Conservation (phyloP, 2,888 invertebrate genomes). For the Trissonchulus latispiculum region DNA sequence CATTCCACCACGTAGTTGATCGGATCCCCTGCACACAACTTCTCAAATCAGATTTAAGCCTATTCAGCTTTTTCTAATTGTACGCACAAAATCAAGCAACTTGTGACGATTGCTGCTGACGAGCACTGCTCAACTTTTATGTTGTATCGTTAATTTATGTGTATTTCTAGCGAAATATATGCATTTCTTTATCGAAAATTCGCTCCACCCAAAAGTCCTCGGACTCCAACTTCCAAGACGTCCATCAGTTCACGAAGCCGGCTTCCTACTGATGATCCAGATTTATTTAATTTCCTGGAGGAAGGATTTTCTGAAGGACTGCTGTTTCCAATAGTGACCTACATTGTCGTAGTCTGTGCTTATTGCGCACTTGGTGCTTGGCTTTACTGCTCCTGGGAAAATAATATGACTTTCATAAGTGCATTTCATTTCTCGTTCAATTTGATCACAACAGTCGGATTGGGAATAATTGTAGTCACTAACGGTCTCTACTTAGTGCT, state of each 20-base stretch:
- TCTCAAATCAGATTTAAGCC: too few relatives aligned
- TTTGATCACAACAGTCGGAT: conserved; percentile 42
- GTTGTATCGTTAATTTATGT: too few relatives aligned
- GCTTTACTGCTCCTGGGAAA: conserved; percentile 43
- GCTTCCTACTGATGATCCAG: not conserved
- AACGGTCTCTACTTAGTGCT: conserved; percentile 41
- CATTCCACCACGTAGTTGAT: too few relatives aligned
- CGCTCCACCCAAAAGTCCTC: too few relatives aligned
- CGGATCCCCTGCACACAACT: too few relatives aligned
- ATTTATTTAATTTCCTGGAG: not conserved
- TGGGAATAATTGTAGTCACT: conserved; percentile 42
- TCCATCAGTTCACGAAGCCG: not conserved
- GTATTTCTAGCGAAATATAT: too few relatives aligned
- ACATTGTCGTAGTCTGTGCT: conserved; percentile 21
- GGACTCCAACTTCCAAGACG: not conserved
- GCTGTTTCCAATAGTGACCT: conserved; percentile 41
- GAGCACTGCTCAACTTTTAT: too few relatives aligned
- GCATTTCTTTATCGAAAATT: too few relatives aligned
- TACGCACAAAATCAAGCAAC: too few relatives aligned
- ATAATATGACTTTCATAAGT: conserved; percentile 41
- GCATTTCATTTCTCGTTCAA: conserved; percentile 45
- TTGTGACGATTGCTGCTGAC: too few relatives aligned
- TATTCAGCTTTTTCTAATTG: too few relatives aligned
- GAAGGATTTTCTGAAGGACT: conserved; percentile 24
- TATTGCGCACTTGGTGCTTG: conserved; percentile 43